Percentiles rank a stretch among this genome's conserved stretches.
phyloP scores from a whole-genome alignment of 2,113 vertebrate species.

The Xiphias gladius region DNA sequence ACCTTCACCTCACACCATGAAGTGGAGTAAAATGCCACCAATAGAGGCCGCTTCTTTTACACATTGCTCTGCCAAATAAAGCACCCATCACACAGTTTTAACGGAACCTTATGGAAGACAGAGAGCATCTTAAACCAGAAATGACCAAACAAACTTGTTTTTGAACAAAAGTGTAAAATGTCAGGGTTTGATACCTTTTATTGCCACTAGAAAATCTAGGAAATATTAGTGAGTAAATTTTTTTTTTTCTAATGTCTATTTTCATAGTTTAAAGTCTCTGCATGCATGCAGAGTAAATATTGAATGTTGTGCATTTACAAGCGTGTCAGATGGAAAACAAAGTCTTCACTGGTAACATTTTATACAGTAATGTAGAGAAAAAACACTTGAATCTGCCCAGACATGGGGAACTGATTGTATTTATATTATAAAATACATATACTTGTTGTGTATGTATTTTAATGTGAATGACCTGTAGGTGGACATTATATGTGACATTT shows the following conservation, averaged over 20 bases:
- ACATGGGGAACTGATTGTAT: not conserved
- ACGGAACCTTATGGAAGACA: not conserved
- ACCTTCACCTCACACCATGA: too few relatives aligned
- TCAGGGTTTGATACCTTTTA: not conserved
- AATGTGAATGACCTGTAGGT: slow-evolving; percentile 30
- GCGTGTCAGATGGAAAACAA: not conserved
- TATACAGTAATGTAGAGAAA: not conserved
- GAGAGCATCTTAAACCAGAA: not conserved
- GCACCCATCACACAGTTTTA: not conserved
- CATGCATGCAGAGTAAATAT: not conserved
- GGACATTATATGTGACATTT: slow-evolving; percentile 50
- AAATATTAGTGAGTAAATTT: not conserved
- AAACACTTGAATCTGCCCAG: not conserved
- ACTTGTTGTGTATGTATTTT: not conserved
- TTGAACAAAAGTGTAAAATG: not conserved
- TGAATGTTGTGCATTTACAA: not conserved
- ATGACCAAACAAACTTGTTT: not conserved
- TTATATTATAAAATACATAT: slow-evolving; percentile 1
- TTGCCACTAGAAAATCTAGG: not conserved
- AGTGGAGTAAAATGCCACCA: not conserved
- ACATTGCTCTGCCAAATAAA: not conserved
- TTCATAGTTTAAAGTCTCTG: not conserved
- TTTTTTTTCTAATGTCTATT: not conserved
- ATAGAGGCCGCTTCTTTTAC: not conserved
- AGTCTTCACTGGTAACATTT: not conserved